Conservation (phyloP, 1,140 invertebrate genomes). For the Hydropsyche tenuis region DNA sequence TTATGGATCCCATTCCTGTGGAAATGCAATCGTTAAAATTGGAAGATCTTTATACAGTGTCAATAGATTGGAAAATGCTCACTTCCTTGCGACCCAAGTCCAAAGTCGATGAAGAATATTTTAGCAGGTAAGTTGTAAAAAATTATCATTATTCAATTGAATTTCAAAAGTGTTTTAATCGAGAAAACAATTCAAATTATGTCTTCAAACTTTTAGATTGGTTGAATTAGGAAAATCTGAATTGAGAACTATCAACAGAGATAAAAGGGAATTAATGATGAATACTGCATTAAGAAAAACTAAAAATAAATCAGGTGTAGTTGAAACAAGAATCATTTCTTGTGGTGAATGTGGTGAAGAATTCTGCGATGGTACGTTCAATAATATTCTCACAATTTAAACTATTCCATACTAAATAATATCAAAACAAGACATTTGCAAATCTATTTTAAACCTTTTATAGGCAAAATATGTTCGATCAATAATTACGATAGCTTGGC, state of each 20-base stretch:
- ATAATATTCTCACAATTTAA: constrained; percentile 8
- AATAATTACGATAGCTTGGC: constrained; percentile 62
- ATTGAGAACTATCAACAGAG: constrained; percentile 70
- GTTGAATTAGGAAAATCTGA: constrained; percentile 82
- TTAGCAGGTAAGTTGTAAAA: constrained; percentile 69
- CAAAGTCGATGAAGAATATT: constrained; percentile 86
- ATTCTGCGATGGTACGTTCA: constrained; percentile 77
- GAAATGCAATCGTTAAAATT: constrained; percentile 82
- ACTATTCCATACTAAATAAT: neutral
- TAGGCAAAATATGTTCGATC: constrained; percentile 60
- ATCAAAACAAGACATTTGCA: neutral
- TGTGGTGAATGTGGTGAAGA: constrained; percentile 85
- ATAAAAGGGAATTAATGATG: constrained; percentile 67
- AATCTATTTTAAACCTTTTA: constrained; percentile 31
- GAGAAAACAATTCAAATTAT: neutral
- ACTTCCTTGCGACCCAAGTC: constrained; percentile 83
- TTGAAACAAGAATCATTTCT: constrained; percentile 75
- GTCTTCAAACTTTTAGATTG: constrained; percentile 62
- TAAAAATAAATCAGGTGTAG: constrained; percentile 80
- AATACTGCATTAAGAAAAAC: constrained; percentile 72
- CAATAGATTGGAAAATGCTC: constrained; percentile 94
- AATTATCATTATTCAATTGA: neutral
- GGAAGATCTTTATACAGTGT: constrained; percentile 79
- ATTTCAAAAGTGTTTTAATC: neutral
- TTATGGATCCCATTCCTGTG: constrained; percentile 80